These are phyloP conservation scores for Hesperia comma DNA, from an alignment of 2,888 invertebrate species.

Conservation along the genomic window DNA sequence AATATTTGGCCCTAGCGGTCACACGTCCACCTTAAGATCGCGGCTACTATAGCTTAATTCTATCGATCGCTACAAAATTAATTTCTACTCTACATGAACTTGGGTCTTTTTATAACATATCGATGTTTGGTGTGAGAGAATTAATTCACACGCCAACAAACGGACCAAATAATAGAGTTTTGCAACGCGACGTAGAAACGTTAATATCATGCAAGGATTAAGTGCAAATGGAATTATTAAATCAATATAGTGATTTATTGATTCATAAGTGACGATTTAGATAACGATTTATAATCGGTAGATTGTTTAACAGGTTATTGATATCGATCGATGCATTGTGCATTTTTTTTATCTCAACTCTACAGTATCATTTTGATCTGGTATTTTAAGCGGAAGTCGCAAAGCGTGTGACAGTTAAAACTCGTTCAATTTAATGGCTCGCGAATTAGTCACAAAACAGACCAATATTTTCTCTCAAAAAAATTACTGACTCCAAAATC, in stretches of 20 bases:
- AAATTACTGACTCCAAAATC: too few species aligned
- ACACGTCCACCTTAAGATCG: too few species aligned
- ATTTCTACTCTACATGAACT: not conserved
- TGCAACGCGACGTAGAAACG: not conserved
- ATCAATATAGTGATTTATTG: constrained; percentile 29
- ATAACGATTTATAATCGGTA: constrained; percentile 8
- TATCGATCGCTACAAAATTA: too few species aligned
- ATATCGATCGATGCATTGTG: not conserved
- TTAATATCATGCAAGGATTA: constrained; percentile 15
- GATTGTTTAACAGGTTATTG: constrained; percentile 14
- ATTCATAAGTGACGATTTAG: constrained; percentile 17
- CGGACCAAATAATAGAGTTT: constrained; percentile 25
- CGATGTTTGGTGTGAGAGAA: not conserved
- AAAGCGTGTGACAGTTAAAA: too few species aligned
- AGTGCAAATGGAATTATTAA: constrained; percentile 11
- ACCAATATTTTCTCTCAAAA: too few species aligned
- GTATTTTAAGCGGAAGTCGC: too few species aligned
- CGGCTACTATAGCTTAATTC: too few species aligned
- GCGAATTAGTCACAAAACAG: too few species aligned
- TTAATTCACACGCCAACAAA: constrained; percentile 19
- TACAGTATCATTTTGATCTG: too few species aligned
- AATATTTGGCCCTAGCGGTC: too few species aligned
- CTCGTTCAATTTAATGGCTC: too few species aligned
- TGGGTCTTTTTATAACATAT: constrained; percentile 1
- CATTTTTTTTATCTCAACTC: too few species aligned